Evolutionary conservation across 2,888 invertebrate genomes (phyloP), one percentile per base, ranked within the genome.

Genomic region (Tyria jacobaeae): DNA sequence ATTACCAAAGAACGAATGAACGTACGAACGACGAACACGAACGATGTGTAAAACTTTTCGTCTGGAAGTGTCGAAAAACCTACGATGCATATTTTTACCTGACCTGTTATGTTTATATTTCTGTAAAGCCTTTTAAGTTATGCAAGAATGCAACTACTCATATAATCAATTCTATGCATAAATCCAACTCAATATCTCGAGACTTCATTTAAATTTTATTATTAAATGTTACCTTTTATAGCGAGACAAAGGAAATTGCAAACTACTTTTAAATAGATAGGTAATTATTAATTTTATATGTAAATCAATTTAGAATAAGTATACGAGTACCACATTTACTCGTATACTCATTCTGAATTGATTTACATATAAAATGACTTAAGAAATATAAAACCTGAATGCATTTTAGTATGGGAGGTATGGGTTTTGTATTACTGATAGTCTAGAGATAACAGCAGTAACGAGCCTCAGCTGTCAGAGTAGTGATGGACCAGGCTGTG

Each of bases 141-240:
- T 5, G 39, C n/a, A 41, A 41, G 15, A 41, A 17, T 17, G n/a
- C 9, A 17, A 41, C 21, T 35, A 37, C 6, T 14, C 10, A 25
- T 39, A 17, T 27, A 5, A 41, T 12, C 15, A 25, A 53, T 53
- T 41, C n/a, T 37, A 57, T 57, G 57, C 35, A 57, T 39, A 39
- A 25, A 35, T 37, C 12, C 6, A 49, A 17, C 25, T 49, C 21
- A 21, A 15, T 24, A 15, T 44, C 34, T n/a, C 51, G 50, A 17
- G 41, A 17, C 34, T 37, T 61, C n/a, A 73, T 73, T 73, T 73
- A 41, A 73, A 73, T 73, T 65, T 70, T 73, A 63, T 64, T 66
- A 70, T 73, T 73, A 55, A 59, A 55, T 63, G 61, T 73, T 62
- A 17, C 68, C 67, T 73, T 73, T 62, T 73, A 73, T 39, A 67